Conservation (phyloP, 1,140 invertebrate species). For the Mesaphorura yosii region DNA sequence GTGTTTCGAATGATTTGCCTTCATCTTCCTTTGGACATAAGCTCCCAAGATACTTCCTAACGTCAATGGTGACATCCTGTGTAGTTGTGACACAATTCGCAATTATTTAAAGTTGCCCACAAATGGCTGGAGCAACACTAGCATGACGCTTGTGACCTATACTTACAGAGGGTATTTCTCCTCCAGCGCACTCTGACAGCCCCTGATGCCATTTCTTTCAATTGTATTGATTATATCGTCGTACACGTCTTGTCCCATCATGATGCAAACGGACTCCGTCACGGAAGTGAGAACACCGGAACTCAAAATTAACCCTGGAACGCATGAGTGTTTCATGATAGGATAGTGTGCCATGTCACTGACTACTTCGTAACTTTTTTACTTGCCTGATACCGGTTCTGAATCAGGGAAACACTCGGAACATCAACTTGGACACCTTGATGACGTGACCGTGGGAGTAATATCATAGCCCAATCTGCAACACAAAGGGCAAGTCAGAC, state of each 20-base stretch:
- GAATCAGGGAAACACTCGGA: too few species aligned
- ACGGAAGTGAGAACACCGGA: too few species aligned
- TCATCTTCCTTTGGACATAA: conserved; percentile 27
- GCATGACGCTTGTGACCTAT: background rate
- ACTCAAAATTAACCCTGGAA: too few species aligned
- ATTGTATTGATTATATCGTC: conserved; percentile 28
- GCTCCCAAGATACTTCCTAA: conserved; percentile 27
- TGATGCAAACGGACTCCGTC: too few species aligned
- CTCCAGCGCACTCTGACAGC: conserved; percentile 22
- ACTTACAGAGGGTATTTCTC: conserved; percentile 30
- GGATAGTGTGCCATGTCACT: too few species aligned
- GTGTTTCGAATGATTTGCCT: conserved; percentile 19
- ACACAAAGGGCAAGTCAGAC: too few species aligned
- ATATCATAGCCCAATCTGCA: too few species aligned
- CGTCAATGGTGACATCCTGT: conserved; percentile 24
- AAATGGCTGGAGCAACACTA: background rate
- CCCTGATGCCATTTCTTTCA: conserved; percentile 2
- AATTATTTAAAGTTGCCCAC: background rate
- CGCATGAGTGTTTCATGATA: too few species aligned
- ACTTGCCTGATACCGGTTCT: too few species aligned
- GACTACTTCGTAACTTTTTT: too few species aligned
- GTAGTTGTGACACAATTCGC: background rate
- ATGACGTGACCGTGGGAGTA: too few species aligned
- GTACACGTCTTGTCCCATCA: conserved; percentile 26
- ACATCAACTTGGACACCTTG: too few species aligned